phyloP scores from a whole-genome alignment of 2,113 vertebrate species.

The Verasper variegatus region DNA sequence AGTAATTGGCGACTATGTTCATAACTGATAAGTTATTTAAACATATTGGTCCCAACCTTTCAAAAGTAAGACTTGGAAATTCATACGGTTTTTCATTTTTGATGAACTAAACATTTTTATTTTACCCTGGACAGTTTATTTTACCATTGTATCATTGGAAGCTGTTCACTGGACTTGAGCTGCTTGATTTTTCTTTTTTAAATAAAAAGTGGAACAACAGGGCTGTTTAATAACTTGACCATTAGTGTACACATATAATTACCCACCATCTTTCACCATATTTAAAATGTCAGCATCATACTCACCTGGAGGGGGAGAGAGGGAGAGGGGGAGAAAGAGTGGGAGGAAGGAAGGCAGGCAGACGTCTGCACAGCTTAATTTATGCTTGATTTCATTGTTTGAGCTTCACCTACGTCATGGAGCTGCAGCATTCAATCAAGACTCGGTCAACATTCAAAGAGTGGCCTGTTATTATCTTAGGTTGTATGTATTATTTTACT shows the following conservation, averaged over 20 bases:
- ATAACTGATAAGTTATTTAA: no score
- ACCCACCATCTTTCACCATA: neutral
- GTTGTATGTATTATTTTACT: slow-evolving; percentile 44
- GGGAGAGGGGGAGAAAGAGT: neutral
- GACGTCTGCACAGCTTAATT: slow-evolving; percentile 30
- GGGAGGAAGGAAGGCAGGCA: neutral
- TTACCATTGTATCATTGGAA: no score
- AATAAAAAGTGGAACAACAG: no score
- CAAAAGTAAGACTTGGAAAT: no score
- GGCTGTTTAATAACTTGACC: no score
- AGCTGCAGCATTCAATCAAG: slow-evolving; percentile 55
- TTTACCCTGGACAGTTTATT: no score
- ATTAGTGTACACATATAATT: neutral
- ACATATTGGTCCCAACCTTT: no score
- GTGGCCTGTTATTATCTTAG: slow-evolving; percentile 36
- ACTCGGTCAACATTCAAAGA: slow-evolving; percentile 55
- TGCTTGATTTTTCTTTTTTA: no score
- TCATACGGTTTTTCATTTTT: no score
- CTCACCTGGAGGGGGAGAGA: neutral
- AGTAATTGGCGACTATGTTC: no score
- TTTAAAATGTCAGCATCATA: neutral
- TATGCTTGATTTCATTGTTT: slow-evolving; percentile 21
- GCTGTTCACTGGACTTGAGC: no score
- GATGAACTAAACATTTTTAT: no score
- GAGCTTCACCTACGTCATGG: slow-evolving; percentile 44